Base-by-base conservation (phyloP, 2,888 invertebrate genomes). In the Eupithecia subumbrata region DNA sequence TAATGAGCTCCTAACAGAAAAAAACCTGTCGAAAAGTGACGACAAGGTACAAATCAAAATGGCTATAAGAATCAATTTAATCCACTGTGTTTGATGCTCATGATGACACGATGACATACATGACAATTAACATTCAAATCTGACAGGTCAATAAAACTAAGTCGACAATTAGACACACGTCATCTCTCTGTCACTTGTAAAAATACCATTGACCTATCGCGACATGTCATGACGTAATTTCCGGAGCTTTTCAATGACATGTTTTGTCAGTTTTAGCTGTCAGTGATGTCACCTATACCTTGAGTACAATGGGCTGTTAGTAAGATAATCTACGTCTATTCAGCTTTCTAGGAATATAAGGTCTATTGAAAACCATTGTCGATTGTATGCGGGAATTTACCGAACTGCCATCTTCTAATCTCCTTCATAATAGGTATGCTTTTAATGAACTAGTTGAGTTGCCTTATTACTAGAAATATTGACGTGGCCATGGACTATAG, bases 181-280 rank as follows among this genome's bases (percentile, higher is more conserved):
- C 73, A 69, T 70, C 70, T 30, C 22, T 77, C 16, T 73, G 78
- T 78, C 78, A 81, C 74, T 69, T 60, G 75, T 79, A 81, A 78
- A 80, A 79, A 80, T 80, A 81, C 63, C 76, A 74, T 75, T 81
- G 80, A 80, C 75, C 71, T 78, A 72, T 64, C 45, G 25, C 74
- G 75, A 74, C 75, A 77, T 64, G 48, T 63, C 14, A 76, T 81
- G 73, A 76, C 78, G 81, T 78, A 68, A 81, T 69, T 76, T 81
- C 74, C 78, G 73, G 64, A 67, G 48, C 56, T 64, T 73, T 69
- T 67, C 70, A 66, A 73, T 77, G 34, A 67, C 37, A 69, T 68
- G 43, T 45, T 67, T 25, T 43, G 68, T 68, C 68, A 7, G 11
- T 67, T 66, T 66, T 66, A 34, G 45, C 45, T 69, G 48, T 73